Base-by-base conservation (phyloP, 2,113 vertebrate genomes). In the Fukomys damarensis region DNA sequence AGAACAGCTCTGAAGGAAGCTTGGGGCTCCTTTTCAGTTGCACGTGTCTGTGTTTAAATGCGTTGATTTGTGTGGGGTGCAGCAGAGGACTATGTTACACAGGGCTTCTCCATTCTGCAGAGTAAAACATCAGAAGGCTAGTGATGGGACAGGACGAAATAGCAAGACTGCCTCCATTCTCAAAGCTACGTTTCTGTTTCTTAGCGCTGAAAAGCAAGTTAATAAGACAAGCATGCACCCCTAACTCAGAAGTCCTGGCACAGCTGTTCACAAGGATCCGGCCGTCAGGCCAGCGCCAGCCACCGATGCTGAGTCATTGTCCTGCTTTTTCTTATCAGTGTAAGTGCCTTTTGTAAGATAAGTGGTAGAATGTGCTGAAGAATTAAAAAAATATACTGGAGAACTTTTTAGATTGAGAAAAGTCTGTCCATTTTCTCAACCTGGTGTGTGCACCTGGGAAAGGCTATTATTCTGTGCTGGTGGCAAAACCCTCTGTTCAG, bases 341-440 rank as follows among this genome's bases (percentile, higher is more conserved):
- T n/a, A 70, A 82, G 77, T 76, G 61, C 24, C 86, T 92, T 76
- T 56, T n/a, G 85, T 54, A 54, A 74, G 86, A 72, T 43, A 90
- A 88, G 24, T 54, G 65, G 0, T 3, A 38, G 30, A 58, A 70
- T n/a, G 43, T 32, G 54, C 54, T 70, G 63, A 87, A 24, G 26
- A 54, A 49, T 86, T 59, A 66, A 81, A 89, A 85, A 54, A 66
- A 66, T 35, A 54, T 35, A 54, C 8, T 19, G 35, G 38, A 41
- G 41, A 81, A 35, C 58, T 41, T 79, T 85, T 58, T 77, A 38
- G 61, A 79, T 20, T 3, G 35, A 65, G 35, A n/a, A 61, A 70
- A 22, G 26, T 5, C 59, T 35, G 19, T 80, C 43, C n/a, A 5
- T 61, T 52, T 68, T 70, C 82, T 77, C 79, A 19, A 2, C 26